These are phyloP conservation scores for Esox niger DNA, from an alignment of 2,113 vertebrate species.

Conservation along the genomic window DNA sequence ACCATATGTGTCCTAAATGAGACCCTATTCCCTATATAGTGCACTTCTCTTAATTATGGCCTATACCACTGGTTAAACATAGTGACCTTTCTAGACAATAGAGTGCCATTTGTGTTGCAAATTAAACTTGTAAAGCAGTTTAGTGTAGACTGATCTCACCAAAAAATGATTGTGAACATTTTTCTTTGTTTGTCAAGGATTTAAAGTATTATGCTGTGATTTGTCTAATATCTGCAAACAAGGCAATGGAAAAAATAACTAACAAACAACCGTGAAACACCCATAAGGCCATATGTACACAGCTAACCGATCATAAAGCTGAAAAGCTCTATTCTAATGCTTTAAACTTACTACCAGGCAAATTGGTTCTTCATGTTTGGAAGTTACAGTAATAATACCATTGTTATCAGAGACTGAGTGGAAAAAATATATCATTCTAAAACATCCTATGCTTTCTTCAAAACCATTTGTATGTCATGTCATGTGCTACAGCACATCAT, in stretches of 20 bases:
- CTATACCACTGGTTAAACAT: too few relatives aligned
- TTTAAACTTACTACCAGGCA: background rate
- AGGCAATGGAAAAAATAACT: background rate
- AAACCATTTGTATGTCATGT: background rate
- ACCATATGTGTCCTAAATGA: too few relatives aligned
- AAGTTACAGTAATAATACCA: background rate
- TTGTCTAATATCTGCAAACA: too few relatives aligned
- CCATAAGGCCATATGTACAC: background rate
- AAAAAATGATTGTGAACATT: background rate
- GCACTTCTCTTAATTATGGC: too few relatives aligned
- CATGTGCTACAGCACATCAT: slow-evolving; percentile 22
- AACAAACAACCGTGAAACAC: background rate
- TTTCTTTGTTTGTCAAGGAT: background rate
- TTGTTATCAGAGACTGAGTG: background rate
- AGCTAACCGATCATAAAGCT: background rate
- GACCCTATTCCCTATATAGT: too few relatives aligned
- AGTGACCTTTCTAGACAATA: too few relatives aligned
- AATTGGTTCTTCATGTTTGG: background rate
- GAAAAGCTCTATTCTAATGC: background rate
- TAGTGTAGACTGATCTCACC: too few relatives aligned
- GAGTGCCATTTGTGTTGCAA: too few relatives aligned
- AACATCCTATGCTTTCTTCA: slow-evolving; percentile 18
- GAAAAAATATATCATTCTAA: slow-evolving; percentile 11
- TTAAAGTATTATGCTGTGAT: background rate
- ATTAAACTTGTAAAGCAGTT: background rate